A percentile compares a stretch with the other conserved stretches of the same genome.
Evolutionary conservation across 2,113 vertebrate species (phyloP).

Genomic region (Odobenus rosmarus): DNA sequence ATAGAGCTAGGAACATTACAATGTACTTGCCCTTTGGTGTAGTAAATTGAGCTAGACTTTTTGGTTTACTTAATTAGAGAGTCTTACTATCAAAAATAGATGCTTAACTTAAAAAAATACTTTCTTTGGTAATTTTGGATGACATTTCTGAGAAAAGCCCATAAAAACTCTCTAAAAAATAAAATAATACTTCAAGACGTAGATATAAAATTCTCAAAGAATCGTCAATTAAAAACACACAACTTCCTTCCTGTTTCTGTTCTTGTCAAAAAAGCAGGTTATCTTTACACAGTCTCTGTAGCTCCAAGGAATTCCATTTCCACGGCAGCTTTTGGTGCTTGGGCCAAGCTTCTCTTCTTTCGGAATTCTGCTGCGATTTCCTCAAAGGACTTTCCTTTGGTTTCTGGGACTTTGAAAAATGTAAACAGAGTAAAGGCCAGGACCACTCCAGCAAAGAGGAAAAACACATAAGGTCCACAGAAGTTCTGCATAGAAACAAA

Average conservation of each 20-base stretch:
- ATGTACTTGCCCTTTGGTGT: not conserved
- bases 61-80: not conserved
- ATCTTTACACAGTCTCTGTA: slow-evolving; percentile 85
- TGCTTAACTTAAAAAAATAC: slow-evolving; percentile 56
- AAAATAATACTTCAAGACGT: slow-evolving; percentile 18
- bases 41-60: not conserved
- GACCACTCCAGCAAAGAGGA: slow-evolving; percentile 91
- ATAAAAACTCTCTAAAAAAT: slow-evolving; percentile 41
- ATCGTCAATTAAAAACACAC: not conserved
- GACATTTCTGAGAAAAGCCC: slow-evolving; percentile 34
- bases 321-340: slow-evolving; percentile 64
- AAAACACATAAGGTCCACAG: slow-evolving; percentile 91
- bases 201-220: not conserved
- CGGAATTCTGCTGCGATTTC: slow-evolving; percentile 93
- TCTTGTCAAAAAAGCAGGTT: not conserved
- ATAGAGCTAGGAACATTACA: not conserved
- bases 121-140: slow-evolving; percentile 59
- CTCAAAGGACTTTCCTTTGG: slow-evolving; percentile 95
- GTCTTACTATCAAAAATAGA: slow-evolving; percentile 46
- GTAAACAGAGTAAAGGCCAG: slow-evolving; percentile 91
- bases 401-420: slow-evolving; percentile 94
- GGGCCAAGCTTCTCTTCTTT: slow-evolving; percentile 71
- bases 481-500: slow-evolving; percentile 84
- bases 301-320: slow-evolving; percentile 91
- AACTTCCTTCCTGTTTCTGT: not conserved